Conservation (phyloP, 1,140 invertebrate genomes). For the Bombus consobrinus region DNA sequence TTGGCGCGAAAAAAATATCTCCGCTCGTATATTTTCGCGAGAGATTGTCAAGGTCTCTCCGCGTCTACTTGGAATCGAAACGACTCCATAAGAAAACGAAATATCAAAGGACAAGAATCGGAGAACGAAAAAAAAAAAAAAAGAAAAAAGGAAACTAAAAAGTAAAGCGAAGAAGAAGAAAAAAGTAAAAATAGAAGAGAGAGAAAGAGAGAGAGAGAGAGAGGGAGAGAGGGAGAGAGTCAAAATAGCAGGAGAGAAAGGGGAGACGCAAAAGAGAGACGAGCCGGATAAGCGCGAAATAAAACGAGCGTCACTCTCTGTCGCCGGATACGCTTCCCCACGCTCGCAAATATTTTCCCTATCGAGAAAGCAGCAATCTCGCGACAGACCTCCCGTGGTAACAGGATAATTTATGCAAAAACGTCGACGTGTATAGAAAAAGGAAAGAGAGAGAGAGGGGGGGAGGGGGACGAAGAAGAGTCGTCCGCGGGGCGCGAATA, state of each 20-base stretch:
- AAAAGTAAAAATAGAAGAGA: neutral
- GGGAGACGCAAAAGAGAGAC: neutral
- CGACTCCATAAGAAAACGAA: neutral
- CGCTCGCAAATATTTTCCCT: slow-evolving; percentile 47
- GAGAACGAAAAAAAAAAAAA: neutral
- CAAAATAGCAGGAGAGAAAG: neutral
- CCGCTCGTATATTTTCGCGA: slow-evolving; percentile 19
- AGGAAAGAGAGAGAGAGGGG: fast-evolving
- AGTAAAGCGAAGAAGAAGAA: neutral
- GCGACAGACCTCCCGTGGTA: slow-evolving; percentile 45
- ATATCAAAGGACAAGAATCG: neutral
- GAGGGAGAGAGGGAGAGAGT: neutral
- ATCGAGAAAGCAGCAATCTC: slow-evolving; percentile 21
- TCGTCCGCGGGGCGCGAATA: slow-evolving; percentile 9
- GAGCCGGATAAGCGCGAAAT: slow-evolving; percentile 15
- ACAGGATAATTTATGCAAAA: slow-evolving; percentile 58
- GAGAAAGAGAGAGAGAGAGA: too few relatives aligned
- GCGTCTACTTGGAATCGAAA: neutral
- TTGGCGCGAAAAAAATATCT: slow-evolving; percentile 27
- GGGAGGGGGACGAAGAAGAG: neutral
- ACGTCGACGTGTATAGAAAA: neutral
- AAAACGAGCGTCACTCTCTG: slow-evolving; percentile 19
- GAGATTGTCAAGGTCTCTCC: neutral
- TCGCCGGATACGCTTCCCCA: slow-evolving; percentile 25
- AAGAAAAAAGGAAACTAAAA: too few relatives aligned